Evolutionary conservation across 2,113 vertebrate species (phyloP), one percentile per base, ranked within the genome.

Genomic region (Megaptera novaeangliae): DNA sequence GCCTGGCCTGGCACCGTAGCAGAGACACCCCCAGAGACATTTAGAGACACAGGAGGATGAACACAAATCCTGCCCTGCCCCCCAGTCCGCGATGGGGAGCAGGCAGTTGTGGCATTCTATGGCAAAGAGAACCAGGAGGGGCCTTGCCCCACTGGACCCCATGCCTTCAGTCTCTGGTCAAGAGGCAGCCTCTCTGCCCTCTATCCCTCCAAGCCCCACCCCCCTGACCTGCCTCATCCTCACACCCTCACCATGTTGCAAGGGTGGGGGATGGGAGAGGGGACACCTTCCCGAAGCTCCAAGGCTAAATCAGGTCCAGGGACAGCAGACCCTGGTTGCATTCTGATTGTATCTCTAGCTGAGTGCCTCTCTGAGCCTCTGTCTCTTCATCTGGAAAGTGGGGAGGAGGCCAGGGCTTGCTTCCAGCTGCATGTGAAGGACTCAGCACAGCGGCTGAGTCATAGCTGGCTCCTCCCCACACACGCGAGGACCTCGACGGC

Each of bases 181-280:
- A 36, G 36, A 44, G 52, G 20, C 21, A 66, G 80, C 44, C 34
- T 12, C 86, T 68, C 72, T 25, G 55, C 34, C 23, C n/a, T 61
- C 64, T 18, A 0, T 2, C 44, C 34, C 11, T 52, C 36, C 29
- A 0, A 1, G 2, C 29, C 3, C 21, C 52, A 39, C 29, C 0
- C 13, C 5, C 10, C 14, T 31, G 77, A 2, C 41, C 55, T 31
- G 59, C 21, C 39, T 29, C 41, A 27, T 4, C 21, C 82, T 49
- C 59, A 66, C 13, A 71, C 61, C 59, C 34, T 85, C 36, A 3
- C 31, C 34, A 39, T 2, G 6, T 55, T 44, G 18, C 44, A 39
- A 7, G 14, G 68, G 75, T 29, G 8, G n/a, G 20, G 10, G 14
- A 3, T 6, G 14, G 44, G 75, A 10, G 14, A 15, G 9, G 78